Conservation (phyloP, 1,140 invertebrate genomes). For the Hirudo medicinalis region DNA sequence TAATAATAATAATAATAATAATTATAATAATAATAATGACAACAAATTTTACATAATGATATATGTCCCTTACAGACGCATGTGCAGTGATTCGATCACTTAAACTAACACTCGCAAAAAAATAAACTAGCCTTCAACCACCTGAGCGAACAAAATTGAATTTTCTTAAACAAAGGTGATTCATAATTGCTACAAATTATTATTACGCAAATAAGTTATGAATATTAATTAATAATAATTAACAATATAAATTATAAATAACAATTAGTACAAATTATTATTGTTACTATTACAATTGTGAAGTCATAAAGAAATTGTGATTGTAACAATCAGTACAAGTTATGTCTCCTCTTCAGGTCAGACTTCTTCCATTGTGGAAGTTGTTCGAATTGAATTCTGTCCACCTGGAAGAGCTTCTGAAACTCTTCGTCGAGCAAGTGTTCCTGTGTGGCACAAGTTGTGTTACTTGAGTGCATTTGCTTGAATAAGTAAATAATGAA, state of each 20-base stretch:
- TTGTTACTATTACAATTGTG: neutral
- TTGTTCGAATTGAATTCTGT: neutral
- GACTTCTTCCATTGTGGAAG: neutral
- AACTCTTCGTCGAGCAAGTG: neutral
- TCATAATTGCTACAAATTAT: neutral
- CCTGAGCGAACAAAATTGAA: too few species aligned
- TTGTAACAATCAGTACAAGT: neutral
- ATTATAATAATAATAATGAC: neutral
- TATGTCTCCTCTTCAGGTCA: neutral
- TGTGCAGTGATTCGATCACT: neutral
- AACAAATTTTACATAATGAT: neutral
- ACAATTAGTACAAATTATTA: too few species aligned
- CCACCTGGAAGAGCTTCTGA: neutral
- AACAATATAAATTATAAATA: neutral
- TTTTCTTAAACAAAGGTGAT: neutral
- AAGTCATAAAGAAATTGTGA: neutral
- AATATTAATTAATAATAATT: neutral
- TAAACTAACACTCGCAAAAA: neutral
- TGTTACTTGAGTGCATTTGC: too few species aligned
- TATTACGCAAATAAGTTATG: neutral
- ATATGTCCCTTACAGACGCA: neutral
- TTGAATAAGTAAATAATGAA: too few species aligned
- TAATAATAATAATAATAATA: too few species aligned
- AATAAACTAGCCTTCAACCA: too few species aligned
- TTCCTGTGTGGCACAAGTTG: neutral